Conservation (phyloP, 2,888 invertebrate genomes). For the Patella ulyssiponensis region DNA sequence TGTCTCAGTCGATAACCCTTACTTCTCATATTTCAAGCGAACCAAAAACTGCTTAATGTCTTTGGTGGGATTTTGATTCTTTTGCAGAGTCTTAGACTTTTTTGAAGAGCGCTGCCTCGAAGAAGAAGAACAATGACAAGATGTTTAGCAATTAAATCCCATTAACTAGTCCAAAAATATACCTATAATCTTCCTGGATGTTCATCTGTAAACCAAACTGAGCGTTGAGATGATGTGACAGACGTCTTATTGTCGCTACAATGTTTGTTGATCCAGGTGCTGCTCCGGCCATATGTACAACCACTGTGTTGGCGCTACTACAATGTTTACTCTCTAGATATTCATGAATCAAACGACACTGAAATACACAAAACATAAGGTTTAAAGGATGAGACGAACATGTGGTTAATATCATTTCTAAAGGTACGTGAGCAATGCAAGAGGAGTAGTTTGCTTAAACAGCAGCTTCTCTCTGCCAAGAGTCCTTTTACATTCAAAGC, state of each 20-base stretch:
- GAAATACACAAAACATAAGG: conserved; percentile 22
- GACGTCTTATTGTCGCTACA: conserved; percentile 57
- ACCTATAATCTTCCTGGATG: conserved; percentile 64
- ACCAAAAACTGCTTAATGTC: not conserved
- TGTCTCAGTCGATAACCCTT: not conserved
- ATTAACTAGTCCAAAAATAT: too few species aligned
- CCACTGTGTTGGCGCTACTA: conserved; percentile 45
- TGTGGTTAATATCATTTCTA: too few species aligned
- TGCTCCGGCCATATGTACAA: conserved; percentile 68
- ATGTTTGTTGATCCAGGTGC: conserved; percentile 67
- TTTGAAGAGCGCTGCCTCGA: too few species aligned
- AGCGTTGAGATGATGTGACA: conserved; percentile 60
- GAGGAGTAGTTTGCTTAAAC: too few species aligned
- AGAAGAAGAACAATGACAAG: too few species aligned
- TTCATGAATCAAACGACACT: conserved; percentile 55
- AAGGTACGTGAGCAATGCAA: too few species aligned
- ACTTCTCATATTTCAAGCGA: not conserved
- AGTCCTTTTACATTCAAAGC: too few species aligned
- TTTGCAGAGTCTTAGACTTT: too few species aligned
- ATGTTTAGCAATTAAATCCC: too few species aligned
- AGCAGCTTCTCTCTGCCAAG: too few species aligned
- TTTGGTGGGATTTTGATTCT: not conserved
- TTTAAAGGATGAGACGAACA: not conserved
- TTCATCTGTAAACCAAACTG: conserved; percentile 53
- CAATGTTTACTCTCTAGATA: conserved; percentile 49